Base-by-base conservation (phyloP, 2,888 invertebrate genomes). In the Drosophila kanekoi region DNA sequence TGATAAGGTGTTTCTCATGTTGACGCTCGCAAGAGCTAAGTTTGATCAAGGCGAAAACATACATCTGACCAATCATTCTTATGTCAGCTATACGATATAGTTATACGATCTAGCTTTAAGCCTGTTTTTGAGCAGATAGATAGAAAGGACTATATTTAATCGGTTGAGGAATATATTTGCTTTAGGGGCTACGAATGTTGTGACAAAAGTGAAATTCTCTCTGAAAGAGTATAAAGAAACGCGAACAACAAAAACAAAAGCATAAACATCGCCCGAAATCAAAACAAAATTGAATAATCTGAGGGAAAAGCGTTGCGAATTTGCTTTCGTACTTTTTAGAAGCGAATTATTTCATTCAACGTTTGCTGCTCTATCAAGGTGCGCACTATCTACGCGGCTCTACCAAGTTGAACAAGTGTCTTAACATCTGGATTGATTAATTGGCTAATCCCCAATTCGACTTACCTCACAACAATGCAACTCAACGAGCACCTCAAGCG, bases 271-370 rank as follows among this genome's bases (percentile, higher is more conserved):
- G 61, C 41, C 60, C 57, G 70, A 79, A 82, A 83, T 77, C 86
- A 85, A 82, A 87, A 85, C 82, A 85, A 85, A 74, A 73, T 77
- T 71, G 66, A 79, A 82, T 82, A 82, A 87, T 87, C 87, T 77
- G 75, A 63, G 75, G 35, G 48, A 48, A 86, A 86, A 68, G 83
- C 75, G 66, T 66, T 82, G 84, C 83, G 71, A 88, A 78, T 86
- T 84, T 75, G 62, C 64, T 62, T 84, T 79, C 53, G 51, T 73
- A 44, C 77, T 45, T 65, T 72, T 81, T 76, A 78, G 71, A 67
- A 83, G 66, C 44, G 53, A 69, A 66, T 49, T 63, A 68, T 48
- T 80, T 86, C 88, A 88, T 88, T 84, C 81, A 58, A 14, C 61
- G 73, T 64, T 72, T 47, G 74, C 41, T 65, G 80, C 87, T 86